Conservation (phyloP, 2,797 vertebrate genomes). For the Phrynocephalus forsythii region DNA sequence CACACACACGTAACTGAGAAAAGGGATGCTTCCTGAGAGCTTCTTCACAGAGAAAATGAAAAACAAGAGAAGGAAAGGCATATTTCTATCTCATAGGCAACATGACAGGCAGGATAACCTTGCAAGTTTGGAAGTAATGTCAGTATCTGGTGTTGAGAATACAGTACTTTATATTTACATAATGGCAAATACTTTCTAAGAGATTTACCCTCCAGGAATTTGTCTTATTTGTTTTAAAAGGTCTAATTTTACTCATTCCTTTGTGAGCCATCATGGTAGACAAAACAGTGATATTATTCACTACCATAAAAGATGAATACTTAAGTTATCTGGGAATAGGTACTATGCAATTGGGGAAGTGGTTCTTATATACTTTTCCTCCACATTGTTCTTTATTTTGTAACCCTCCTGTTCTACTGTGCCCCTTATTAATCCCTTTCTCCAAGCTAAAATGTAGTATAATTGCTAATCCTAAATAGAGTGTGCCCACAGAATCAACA, state of each 20-base stretch:
- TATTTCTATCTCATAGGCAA: background rate
- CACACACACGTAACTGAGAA: no score
- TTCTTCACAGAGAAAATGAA: background rate
- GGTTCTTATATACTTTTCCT: background rate
- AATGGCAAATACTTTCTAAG: background rate
- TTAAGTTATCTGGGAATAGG: background rate
- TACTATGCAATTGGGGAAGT: background rate
- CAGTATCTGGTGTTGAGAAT: background rate
- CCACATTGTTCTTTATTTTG: background rate
- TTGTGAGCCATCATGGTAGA: background rate
- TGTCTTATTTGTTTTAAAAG: background rate
- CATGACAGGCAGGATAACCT: background rate
- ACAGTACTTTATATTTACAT: background rate
- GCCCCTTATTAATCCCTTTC: background rate
- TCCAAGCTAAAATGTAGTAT: background rate
- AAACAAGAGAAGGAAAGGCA: no score
- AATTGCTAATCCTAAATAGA: no score
- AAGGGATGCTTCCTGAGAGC: no score
- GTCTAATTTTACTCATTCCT: background rate
- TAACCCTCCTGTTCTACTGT: no score
- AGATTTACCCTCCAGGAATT: background rate
- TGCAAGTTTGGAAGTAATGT: background rate
- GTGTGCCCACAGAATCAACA: no score
- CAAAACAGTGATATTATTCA: no score
- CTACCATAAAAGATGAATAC: background rate